Conservation (phyloP, 1,140 invertebrate species). For the Ectropis grisescens region DNA sequence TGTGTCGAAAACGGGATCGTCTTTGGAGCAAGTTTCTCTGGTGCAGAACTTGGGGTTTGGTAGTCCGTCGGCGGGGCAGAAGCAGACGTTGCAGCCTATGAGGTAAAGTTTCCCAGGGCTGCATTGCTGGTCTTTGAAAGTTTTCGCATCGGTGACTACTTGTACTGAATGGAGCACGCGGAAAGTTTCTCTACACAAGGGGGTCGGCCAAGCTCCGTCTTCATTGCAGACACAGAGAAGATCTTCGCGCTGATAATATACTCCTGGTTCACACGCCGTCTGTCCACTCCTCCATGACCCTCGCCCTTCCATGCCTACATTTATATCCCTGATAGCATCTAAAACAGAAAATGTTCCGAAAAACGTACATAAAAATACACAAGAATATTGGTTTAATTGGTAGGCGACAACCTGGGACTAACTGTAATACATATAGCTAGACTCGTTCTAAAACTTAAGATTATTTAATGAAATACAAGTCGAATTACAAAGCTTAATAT, state of each 20-base stretch:
- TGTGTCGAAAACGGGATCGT: slow-evolving; percentile 20
- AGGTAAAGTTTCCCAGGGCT: slow-evolving; percentile 35
- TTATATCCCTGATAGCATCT: slow-evolving; percentile 42
- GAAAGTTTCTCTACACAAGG: slow-evolving; percentile 40
- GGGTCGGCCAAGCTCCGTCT: slow-evolving; percentile 51
- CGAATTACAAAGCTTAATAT: too few relatives aligned
- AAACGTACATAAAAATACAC: too few relatives aligned
- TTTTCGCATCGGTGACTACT: slow-evolving; percentile 9
- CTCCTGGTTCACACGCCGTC: slow-evolving; percentile 28
- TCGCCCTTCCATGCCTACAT: slow-evolving; percentile 52
- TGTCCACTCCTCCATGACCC: slow-evolving; percentile 32
- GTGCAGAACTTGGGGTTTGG: slow-evolving; percentile 36
- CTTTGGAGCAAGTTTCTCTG: slow-evolving; percentile 26
- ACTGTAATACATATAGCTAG: too few relatives aligned
- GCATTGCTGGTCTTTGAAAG: slow-evolving; percentile 22
- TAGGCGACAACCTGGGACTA: too few relatives aligned
- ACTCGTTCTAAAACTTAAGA: too few relatives aligned
- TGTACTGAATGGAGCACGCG: slow-evolving; percentile 32
- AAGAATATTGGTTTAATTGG: too few relatives aligned
- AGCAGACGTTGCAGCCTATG: slow-evolving; percentile 45
- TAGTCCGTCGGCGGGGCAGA: slow-evolving; percentile 26
- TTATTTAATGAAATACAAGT: too few relatives aligned
- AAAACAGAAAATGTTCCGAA: not conserved
- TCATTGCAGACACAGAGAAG: slow-evolving; percentile 42
- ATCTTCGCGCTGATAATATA: slow-evolving; percentile 24